phyloP scores from a whole-genome alignment of 2,797 vertebrate species.

The Lacerta bilineata region DNA sequence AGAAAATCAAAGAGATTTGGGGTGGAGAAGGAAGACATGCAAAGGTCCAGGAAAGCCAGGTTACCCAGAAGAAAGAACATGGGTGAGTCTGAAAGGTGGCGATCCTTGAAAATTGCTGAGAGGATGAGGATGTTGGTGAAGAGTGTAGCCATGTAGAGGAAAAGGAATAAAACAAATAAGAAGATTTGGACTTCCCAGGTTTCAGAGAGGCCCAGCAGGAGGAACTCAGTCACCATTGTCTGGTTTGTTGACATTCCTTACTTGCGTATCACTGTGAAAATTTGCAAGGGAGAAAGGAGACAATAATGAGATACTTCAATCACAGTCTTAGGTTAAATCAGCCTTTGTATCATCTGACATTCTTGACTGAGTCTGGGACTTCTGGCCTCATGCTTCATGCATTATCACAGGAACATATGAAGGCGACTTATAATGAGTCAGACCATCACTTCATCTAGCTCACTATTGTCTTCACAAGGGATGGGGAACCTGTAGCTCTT shows the following conservation, averaged over 20 bases:
- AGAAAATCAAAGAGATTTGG: slow-evolving; percentile 65
- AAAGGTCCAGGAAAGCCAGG: slow-evolving; percentile 68
- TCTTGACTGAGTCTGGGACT: no score
- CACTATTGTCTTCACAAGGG: no score
- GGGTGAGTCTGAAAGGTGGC: slow-evolving; percentile 38
- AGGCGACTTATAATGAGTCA: no score
- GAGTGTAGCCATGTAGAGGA: slow-evolving; percentile 52
- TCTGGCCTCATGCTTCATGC: no score
- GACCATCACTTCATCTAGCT: no score
- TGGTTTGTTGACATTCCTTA: slow-evolving; percentile 56
- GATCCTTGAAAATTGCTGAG: slow-evolving; percentile 43
- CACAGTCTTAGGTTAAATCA: background rate
- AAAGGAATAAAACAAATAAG: slow-evolving; percentile 53
- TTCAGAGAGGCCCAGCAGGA: slow-evolving; percentile 62
- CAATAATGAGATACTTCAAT: background rate
- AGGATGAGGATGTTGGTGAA: slow-evolving; percentile 66
- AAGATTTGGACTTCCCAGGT: slow-evolving; percentile 56
- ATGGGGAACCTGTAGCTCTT: no score
- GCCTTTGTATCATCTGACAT: background rate
- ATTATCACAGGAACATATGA: no score
- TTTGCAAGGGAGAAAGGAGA: background rate
- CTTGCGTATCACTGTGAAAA: background rate
- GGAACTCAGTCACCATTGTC: slow-evolving; percentile 64
- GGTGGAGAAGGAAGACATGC: slow-evolving; percentile 60
- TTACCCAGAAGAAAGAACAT: slow-evolving; percentile 68